A percentile compares a stretch with the other conserved stretches of the same genome.
Conservation (phyloP, 35 echinoderm and acorn worm genomes). For the Amphiura filiformis region DNA sequence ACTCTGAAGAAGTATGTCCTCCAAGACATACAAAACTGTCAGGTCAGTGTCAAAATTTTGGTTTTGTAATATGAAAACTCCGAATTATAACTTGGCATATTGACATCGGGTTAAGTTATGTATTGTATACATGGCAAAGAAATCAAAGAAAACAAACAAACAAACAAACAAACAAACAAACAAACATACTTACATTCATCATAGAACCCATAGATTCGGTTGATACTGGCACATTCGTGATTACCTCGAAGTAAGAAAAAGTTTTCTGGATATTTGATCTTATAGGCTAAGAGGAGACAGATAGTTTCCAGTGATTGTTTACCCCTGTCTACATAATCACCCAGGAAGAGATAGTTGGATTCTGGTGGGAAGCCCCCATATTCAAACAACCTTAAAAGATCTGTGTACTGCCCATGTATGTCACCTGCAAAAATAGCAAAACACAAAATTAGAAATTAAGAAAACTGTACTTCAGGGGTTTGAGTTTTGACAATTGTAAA, state of each 20-base stretch:
- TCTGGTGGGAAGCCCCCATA: slow-evolving; percentile 97
- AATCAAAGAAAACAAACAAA: slow-evolving; percentile 68
- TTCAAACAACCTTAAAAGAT: slow-evolving; percentile 91
- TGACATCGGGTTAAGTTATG: too few relatives aligned
- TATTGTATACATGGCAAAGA: too few relatives aligned
- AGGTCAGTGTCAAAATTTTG: too few relatives aligned
- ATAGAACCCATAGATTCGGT: slow-evolving; percentile 97
- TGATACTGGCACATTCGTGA: slow-evolving; percentile 97
- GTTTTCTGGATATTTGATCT: slow-evolving; percentile 98
- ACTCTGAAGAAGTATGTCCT: too few relatives aligned
- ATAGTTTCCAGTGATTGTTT: slow-evolving; percentile 93
- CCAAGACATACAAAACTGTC: too few relatives aligned
- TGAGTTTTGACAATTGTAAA: too few relatives aligned
- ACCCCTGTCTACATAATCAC: slow-evolving; percentile 92
- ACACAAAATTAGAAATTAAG: not conserved
- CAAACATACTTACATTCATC: slow-evolving; percentile 84
- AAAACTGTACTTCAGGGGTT: too few relatives aligned
- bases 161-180: not conserved
- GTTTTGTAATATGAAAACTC: too few relatives aligned
- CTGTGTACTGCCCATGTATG: slow-evolving; percentile 93
- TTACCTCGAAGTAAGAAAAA: slow-evolving; percentile 92
- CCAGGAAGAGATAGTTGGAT: slow-evolving; percentile 92
- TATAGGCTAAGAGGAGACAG: slow-evolving; percentile 86
- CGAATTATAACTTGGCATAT: too few relatives aligned
- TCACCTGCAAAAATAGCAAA: slow-evolving; percentile 68